phyloP scores from a whole-genome alignment of 2,888 invertebrate species.

The Eupithecia pulchellata region DNA sequence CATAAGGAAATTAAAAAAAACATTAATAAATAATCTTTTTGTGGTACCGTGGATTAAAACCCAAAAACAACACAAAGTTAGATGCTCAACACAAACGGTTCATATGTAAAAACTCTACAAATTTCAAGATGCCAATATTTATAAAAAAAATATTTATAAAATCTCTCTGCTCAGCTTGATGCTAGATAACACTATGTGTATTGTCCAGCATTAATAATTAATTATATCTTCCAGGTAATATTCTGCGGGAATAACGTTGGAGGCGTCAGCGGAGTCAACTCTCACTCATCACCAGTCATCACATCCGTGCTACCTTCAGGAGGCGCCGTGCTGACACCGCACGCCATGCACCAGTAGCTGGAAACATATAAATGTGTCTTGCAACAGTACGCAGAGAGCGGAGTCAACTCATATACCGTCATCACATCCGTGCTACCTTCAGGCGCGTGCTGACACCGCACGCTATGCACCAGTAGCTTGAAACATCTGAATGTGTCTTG shows the following conservation, averaged over 20 bases:
- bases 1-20: no score
- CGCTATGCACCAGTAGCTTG: constrained; percentile 64
- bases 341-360: constrained; percentile 70
- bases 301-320: constrained; percentile 74
- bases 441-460: constrained; percentile 77
- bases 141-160: no score
- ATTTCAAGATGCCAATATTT: no score
- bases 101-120: no score
- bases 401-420: constrained; percentile 66
- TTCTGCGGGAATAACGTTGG: constrained; percentile 75
- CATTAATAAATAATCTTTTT: no score
- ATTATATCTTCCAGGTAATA: constrained; percentile 76
- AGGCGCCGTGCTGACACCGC: constrained; percentile 77
- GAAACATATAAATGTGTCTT: not conserved
- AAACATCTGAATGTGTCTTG: constrained; percentile 13
- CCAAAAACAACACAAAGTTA: no score
- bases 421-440: constrained; percentile 74
- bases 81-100: no score
- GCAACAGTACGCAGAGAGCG: constrained; percentile 40
- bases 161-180: no score
- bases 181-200: no score
- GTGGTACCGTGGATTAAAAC: no score
- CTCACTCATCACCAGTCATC: constrained; percentile 67
- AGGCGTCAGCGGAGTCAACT: constrained; percentile 55
- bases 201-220: no score